Evolutionary conservation across 2,797 vertebrate species (phyloP), one percentile per base, ranked within the genome.

Genomic region (Varecia variegata): DNA sequence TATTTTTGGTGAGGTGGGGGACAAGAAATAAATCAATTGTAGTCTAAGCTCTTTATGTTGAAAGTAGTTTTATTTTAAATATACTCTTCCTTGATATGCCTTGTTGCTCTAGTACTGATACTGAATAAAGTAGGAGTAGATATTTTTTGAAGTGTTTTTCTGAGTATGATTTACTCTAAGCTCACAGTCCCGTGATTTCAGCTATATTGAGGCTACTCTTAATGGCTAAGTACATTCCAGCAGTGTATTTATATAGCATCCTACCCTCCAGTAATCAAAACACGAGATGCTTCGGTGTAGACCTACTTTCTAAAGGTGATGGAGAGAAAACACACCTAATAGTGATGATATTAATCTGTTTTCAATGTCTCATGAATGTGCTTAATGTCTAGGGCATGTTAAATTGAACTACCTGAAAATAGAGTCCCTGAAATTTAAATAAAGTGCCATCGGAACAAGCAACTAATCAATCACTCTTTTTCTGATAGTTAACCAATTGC

Each of bases 141-240:
- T 96, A 7, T 60, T 86, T 96, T 88, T 79, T 50, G 8, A 92
- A 86, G 73, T 84, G 56, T 86, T 91, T 67, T 96, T 81, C 73
- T 93, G 73, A 56, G 35, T 32, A 18, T 93, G 67, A 91, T 71
- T 96, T 79, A 88, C 68, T 94, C 1, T 74, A 62, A 83, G n/a
- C 68, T 82, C n/a, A 68, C 30, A 54, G 89, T 68, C 84, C 70
- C 91, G 50, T 94, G 77, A 82, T 77, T 85, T 85, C 74, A 83
- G 27, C 91, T 90, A 7, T 60, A 32, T 15, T 21, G 47, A 80
- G 65, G 65, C 88, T 83, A 18, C 79, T 96, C 4, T 80, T 96
- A 80, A 77, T 87, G 91, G n/a, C 40, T 85, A 70, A 71, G 23
- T 73, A 52, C 8, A n/a, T 89, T 86, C 52, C n/a, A 50, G 35